Evolutionary conservation across 2,888 invertebrate species (phyloP), one percentile per base, ranked within the genome.

Genomic region (Cenopis cana): DNA sequence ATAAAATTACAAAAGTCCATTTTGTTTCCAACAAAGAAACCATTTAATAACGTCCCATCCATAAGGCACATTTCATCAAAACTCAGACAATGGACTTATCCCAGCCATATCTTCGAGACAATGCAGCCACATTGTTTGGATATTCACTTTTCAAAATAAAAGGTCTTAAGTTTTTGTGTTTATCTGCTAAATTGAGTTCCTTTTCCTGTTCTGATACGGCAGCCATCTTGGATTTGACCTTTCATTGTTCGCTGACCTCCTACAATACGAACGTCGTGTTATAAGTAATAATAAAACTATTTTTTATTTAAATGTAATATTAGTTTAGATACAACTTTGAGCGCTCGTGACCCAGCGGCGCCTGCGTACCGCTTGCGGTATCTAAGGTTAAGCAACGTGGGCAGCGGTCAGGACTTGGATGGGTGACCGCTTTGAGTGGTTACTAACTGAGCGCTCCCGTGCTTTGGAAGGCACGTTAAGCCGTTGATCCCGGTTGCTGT

Each of bases 41-140:
- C 41, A 41, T 52, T 59, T 67, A 66, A 61, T 54, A 50, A 64
- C 29, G 24, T 38, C 57, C 20, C 64, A 49, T 38, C 57, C 56
- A 18, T 41, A 46, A 46, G 64, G 57, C 69, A 64, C 64, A 50
- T 69, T 69, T 57, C 64, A 64, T 64, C 69, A 49, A 50, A 69
- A 64, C 20, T 41, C 69, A 36, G 33, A 70, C 69, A 70, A 70
- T 70, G 65, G 54, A 65, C 56, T 69, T 69, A 70, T 59, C 41
- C 56, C 24, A 52, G 14, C 38, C 12, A 70, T 54, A 59, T 57
- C 57, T 69, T 62, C 56, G 41, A 70, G 64, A 70, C 69, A 70
- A 70, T 65, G 59, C 52, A 11, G 50, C 55, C n/a, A 38, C 41
- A 55, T 29, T 64, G 50, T 64, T 54, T 38, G 24, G 17, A 9